These are phyloP conservation scores for Drosophila mayaguana DNA, from an alignment of 2,888 invertebrate genomes.

Conservation along the genomic window DNA sequence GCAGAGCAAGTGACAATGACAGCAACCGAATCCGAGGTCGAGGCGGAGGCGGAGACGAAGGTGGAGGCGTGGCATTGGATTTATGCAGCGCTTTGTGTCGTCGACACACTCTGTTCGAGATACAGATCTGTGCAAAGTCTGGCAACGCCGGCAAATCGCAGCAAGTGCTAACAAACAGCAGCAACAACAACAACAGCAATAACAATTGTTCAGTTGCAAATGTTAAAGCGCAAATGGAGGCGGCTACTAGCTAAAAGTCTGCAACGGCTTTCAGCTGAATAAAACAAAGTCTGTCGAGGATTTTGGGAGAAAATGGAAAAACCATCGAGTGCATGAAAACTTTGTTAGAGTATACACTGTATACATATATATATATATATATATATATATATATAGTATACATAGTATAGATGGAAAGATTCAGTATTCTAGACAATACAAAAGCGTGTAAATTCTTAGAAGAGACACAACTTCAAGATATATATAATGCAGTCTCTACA, in stretches of 20 bases:
- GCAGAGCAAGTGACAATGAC: constrained; percentile 49
- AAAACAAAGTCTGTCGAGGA: neutral
- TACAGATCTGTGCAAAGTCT: constrained; percentile 16
- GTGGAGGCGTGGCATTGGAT: constrained; percentile 37
- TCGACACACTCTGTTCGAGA: constrained; percentile 41
- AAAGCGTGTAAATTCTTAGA: neutral
- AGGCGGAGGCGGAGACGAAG: constrained; percentile 3
- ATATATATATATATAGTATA: neutral
- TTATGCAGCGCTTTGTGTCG: constrained; percentile 51
- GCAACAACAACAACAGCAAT: constrained; percentile 4
- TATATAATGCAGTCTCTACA: neutral
- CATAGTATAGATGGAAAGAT: neutral
- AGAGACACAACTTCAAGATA: neutral
- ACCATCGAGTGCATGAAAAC: neutral
- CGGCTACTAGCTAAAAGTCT: constrained; percentile 16
- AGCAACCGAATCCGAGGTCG: constrained; percentile 6
- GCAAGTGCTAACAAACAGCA: constrained; percentile 20
- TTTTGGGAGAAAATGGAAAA: constrained; percentile 2
- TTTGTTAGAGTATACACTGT: neutral
- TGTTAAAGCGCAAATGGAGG: constrained; percentile 9
- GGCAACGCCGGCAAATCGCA: constrained; percentile 20
- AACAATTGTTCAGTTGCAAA: constrained; percentile 8
- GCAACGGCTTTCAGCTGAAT: constrained; percentile 10
- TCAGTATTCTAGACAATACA: neutral
- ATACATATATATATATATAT: neutral